Conservation (phyloP, 2,797 vertebrate species). For the Pseudochirops corinnae region DNA sequence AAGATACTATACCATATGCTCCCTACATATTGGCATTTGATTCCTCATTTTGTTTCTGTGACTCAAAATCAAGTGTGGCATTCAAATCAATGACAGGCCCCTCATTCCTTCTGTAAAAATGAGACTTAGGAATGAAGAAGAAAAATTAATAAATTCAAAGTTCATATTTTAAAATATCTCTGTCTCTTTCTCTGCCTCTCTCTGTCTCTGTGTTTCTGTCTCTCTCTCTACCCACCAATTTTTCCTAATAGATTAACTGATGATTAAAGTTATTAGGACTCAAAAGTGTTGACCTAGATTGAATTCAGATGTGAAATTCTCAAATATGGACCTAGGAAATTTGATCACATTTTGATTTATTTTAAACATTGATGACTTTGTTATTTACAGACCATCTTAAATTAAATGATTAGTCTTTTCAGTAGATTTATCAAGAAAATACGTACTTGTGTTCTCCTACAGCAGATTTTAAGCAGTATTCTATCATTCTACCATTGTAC, state of each 20-base stretch:
- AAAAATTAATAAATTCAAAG: neutral
- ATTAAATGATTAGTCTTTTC: neutral
- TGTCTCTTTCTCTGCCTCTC: neutral
- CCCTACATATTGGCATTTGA: neutral
- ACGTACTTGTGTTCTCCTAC: neutral
- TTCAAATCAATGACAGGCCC: neutral
- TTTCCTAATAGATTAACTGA: neutral
- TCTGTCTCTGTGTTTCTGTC: neutral
- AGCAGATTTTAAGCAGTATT: neutral
- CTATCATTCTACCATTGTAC: neutral
- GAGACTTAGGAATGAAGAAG: neutral
- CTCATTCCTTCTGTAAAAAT: neutral
- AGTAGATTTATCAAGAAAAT: neutral
- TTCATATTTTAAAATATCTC: neutral
- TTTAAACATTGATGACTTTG: neutral
- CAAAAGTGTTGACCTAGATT: conserved; percentile 8
- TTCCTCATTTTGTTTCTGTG: neutral
- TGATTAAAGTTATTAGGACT: conserved; percentile 1
- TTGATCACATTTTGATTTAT: conserved; percentile 16
- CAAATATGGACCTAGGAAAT: neutral
- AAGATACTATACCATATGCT: neutral
- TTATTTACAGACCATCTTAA: neutral
- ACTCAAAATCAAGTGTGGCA: neutral
- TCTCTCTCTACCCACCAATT: neutral
- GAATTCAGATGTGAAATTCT: neutral